Evolutionary conservation across 2,113 vertebrate species (phyloP).

Genomic region (Lagopus muta): DNA sequence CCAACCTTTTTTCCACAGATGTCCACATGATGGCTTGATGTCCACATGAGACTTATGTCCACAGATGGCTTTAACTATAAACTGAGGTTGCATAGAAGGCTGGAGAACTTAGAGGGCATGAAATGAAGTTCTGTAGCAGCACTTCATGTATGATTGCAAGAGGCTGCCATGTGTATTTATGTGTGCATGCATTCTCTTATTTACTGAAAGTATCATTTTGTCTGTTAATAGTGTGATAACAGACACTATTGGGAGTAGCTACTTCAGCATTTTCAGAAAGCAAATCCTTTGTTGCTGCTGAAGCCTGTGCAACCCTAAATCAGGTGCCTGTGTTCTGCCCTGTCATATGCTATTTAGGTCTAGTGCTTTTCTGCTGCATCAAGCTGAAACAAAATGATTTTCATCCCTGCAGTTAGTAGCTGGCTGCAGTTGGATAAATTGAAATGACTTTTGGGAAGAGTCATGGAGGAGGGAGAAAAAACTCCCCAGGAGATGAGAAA

Average conservation of each 20-base stretch:
- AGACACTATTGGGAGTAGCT: neutral
- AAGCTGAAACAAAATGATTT: slow-evolving; percentile 59
- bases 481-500: neutral
- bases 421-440: slow-evolving; percentile 38
- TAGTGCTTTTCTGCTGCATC: slow-evolving; percentile 25
- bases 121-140: neutral
- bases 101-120: neutral
- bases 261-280: neutral
- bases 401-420: slow-evolving; percentile 47
- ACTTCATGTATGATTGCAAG: neutral
- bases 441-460: slow-evolving; percentile 43
- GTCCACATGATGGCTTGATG: too few relatives aligned
- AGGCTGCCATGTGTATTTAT: neutral
- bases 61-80: neutral
- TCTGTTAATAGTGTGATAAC: neutral
- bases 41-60: neutral
- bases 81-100: neutral
- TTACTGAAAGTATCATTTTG: neutral
- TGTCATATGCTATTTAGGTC: slow-evolving; percentile 55
- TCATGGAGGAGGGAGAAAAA: neutral
- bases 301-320: slow-evolving; percentile 4
- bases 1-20: neutral
- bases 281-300: neutral
- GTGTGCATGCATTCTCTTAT: rapidly evolving
- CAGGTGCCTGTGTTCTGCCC: slow-evolving; percentile 38